Conservation (phyloP, 2,113 vertebrate species). For the Piliocolobus tephrosceles region DNA sequence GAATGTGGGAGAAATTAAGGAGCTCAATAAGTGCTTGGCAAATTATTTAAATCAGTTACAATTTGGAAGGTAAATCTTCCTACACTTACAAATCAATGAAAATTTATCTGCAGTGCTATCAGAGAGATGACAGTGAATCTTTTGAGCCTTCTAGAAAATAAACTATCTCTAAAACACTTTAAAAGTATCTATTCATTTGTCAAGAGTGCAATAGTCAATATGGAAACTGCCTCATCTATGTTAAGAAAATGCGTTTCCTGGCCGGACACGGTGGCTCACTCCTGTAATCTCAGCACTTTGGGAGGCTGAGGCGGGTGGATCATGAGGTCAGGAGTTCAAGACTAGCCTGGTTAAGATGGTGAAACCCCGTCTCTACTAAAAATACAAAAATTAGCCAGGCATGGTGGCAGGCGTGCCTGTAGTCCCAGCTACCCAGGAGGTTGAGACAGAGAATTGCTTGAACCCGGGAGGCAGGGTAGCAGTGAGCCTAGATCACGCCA, state of each 20-base stretch:
- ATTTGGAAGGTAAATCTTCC: constrained; percentile 9
- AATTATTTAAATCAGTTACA: background rate
- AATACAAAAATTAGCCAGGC: background rate
- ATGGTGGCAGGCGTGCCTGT: fast-evolving
- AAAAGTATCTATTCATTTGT: too few relatives aligned
- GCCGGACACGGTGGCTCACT: fast-evolving
- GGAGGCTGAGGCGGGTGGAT: fast-evolving
- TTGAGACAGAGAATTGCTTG: too few relatives aligned
- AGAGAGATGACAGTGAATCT: background rate
- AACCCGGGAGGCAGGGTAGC: too few relatives aligned
- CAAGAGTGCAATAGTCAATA: background rate
- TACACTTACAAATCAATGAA: background rate
- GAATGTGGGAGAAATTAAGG: background rate
- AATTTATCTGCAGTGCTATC: background rate
- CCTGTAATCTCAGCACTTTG: too few relatives aligned
- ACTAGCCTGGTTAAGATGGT: too few relatives aligned
- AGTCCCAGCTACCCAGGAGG: too few relatives aligned
- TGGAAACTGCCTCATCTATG: background rate
- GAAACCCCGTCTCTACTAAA: too few relatives aligned
- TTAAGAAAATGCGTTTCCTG: too few relatives aligned
- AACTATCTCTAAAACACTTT: too few relatives aligned
- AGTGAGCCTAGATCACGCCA: too few relatives aligned
- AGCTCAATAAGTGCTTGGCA: background rate
- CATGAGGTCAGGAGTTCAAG: fast-evolving
- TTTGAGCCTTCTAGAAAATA: too few relatives aligned